Evolutionary conservation across 2,113 vertebrate species (phyloP), one percentile per base, ranked within the genome.

Genomic region (Riparia riparia): DNA sequence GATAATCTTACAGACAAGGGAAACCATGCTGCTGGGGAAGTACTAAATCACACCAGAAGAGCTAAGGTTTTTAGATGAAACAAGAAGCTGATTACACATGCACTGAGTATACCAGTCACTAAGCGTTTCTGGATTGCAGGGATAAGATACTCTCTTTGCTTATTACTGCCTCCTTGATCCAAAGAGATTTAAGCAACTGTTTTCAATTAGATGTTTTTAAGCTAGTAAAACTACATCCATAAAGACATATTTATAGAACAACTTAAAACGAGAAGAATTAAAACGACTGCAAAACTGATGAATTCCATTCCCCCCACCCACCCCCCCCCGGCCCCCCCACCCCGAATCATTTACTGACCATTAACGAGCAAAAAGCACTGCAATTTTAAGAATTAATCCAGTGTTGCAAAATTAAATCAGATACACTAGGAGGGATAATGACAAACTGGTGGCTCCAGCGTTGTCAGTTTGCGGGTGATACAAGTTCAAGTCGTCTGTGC

Each of bases 191-290:
- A 98, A 97, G 97, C 97, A 98, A 98, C 98, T 98, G 98, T 97
- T 98, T 98, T 97, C 97, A 98, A 98, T 98, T 98, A 98, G 96
- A 98, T 95, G 96, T 97, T 98, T 98, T 98, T 98, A 98, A 98
- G 97, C 97, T 96, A 96, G 96, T 98, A 98, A 98, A 98, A 97
- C 95, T 77, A 89, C 96, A 97, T 97, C 97, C 96, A 98, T 97
- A 98, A 98, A 98, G 97, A 97, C 97, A 97, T 97, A 98, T 94
- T 97, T 98, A 98, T 70, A 98, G 97, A 98, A 97, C 91, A 98
- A 98, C 96, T 96, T 98, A 97, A 98, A 98, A 97, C 86, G 84
- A 91, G 93, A 96, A 98, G 97, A 97, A 98, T 97, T 97, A 98
- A 95, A 96, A 98, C 53, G 93, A 90, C 76, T 84, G 87, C 71